These are phyloP conservation scores for Bicyclus anynana DNA, from an alignment of 1,140 invertebrate genomes.

Conservation along the genomic window DNA sequence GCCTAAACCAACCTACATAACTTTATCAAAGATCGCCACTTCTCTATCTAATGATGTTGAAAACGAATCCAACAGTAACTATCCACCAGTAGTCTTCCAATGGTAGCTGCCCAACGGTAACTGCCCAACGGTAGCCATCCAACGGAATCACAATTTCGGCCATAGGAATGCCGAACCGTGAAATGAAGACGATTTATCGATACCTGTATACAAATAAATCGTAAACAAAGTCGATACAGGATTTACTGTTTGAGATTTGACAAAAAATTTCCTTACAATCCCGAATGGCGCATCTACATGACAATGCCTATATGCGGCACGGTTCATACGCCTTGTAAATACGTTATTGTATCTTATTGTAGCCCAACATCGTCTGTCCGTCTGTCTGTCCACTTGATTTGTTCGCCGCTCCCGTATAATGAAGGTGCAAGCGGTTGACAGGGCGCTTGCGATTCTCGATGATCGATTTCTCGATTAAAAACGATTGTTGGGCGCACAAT, in stretches of 20 bases:
- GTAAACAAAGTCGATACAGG: conserved; percentile 23
- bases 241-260: conserved; percentile 24
- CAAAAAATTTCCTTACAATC: conserved; percentile 26
- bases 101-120: no score
- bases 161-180: background rate
- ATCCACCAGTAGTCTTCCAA: no score
- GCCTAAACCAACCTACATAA: no score
- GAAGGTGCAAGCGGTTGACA: conserved; percentile 38
- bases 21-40: no score
- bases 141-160: no score
- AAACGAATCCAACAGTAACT: no score
- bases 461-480: conserved; percentile 53
- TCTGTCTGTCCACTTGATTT: conserved; percentile 48
- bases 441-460: conserved; percentile 33
- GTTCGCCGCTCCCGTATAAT: conserved; percentile 45
- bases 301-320: conserved; percentile 38
- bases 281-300: conserved; percentile 22
- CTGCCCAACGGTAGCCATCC: no score
- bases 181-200: conserved; percentile 7
- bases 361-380: conserved; percentile 32
- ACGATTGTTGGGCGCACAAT: conserved; percentile 44
- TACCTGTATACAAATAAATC: conserved; percentile 18
- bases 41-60: no score
- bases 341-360: conserved; percentile 36
- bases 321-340: conserved; percentile 38